A percentile compares a stretch with the other conserved stretches of the same genome.
These are phyloP conservation scores for Allobates femoralis DNA, from an alignment of 2,797 vertebrate genomes.

Conservation along the genomic window DNA sequence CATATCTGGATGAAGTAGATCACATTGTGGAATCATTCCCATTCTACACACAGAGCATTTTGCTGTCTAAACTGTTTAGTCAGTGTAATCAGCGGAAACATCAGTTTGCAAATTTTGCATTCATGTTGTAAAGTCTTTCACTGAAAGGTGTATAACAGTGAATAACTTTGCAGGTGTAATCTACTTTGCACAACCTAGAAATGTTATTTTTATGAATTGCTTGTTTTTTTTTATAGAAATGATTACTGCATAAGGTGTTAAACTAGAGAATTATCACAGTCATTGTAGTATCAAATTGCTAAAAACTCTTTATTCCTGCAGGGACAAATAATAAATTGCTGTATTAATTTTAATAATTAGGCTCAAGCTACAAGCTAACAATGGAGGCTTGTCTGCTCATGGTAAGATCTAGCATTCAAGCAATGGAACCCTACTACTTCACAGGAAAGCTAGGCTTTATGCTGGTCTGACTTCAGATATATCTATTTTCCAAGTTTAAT, in stretches of 20 bases:
- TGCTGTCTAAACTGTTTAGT: not conserved
- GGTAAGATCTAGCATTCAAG: too few relatives aligned
- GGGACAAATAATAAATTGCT: not conserved
- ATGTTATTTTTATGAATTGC: constrained; percentile 10
- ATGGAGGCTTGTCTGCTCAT: too few relatives aligned
- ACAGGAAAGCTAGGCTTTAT: too few relatives aligned
- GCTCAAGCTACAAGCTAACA: too few relatives aligned
- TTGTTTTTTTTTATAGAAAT: not conserved
- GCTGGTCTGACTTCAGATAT: too few relatives aligned
- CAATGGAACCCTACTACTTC: too few relatives aligned
- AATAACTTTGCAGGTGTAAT: not conserved
- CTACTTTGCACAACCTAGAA: not conserved
- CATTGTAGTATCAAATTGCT: not conserved
- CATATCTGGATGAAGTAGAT: too few relatives aligned
- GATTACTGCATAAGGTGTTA: not conserved
- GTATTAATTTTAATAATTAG: too few relatives aligned
- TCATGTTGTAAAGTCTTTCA: not conserved
- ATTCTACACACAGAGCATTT: not conserved
- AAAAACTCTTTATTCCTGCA: not conserved
- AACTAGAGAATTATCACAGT: not conserved
- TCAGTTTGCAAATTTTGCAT: not conserved
- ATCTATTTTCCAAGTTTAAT: too few relatives aligned
- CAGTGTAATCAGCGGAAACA: not conserved
- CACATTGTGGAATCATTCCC: not conserved
- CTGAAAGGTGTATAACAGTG: not conserved